These are phyloP conservation scores for Xenopus tropicalis DNA, from an alignment of 2,113 vertebrate genomes.

Conservation along the genomic window UCB_Xtro_10.0 CM004449.2:100901501-100902000, in stretches of 20 bases:
- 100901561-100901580: no score
- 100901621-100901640: no score
- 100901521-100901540: no score
- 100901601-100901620: no score
- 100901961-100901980: slow-evolving; percentile 48
- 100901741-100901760: slow-evolving; percentile 17
- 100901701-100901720: no score
- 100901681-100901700: no score
- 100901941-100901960: slow-evolving; percentile 41
- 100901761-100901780: slow-evolving; percentile 8
- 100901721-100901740: background rate
- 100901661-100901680: no score
- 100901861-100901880: background rate
- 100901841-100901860: slow-evolving; percentile 15
- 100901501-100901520: no score
- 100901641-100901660: no score
- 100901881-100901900: background rate
- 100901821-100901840: slow-evolving; percentile 26
- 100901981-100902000: slow-evolving; percentile 47
- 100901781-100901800: slow-evolving; percentile 1
- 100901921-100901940: slow-evolving; percentile 47
- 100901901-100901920: background rate
- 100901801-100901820: slow-evolving; percentile 21
- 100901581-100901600: no score
- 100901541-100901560: no score